These are phyloP conservation scores for Momotus momota DNA, from an alignment of 2,797 vertebrate species.

Conservation along the genomic window DNA sequence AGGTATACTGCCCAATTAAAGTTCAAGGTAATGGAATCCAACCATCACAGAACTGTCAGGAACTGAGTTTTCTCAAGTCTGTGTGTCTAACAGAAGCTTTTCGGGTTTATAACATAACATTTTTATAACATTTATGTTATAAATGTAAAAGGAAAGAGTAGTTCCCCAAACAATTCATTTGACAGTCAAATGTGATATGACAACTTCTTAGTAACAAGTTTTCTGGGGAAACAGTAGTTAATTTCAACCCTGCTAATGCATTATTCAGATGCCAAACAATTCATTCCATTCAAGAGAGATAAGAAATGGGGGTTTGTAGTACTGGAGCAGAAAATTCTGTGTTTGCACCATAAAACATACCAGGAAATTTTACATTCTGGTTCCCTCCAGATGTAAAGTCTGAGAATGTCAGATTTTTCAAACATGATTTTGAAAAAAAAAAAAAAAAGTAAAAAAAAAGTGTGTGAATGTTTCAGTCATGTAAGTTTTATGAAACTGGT, in stretches of 20 bases:
- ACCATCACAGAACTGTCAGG: background rate
- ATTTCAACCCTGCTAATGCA: background rate
- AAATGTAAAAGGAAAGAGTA: background rate
- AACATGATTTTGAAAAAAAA: constrained; percentile 52
- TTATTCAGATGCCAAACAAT: constrained; percentile 38
- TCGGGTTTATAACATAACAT: background rate
- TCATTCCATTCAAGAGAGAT: constrained; percentile 45
- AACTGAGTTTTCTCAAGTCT: background rate
- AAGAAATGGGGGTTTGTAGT: constrained; percentile 11
- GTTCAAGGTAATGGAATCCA: background rate
- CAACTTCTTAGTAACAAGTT: background rate
- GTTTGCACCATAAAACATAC: constrained; percentile 35
- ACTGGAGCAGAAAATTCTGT: constrained; percentile 43
- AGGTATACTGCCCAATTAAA: background rate
- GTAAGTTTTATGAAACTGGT: constrained; percentile 54
- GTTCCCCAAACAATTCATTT: background rate
- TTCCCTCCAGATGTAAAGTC: constrained; percentile 49
- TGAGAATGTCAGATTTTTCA: constrained; percentile 64
- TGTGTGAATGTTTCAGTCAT: background rate
- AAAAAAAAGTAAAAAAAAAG: constrained; percentile 28
- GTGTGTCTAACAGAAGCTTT: background rate
- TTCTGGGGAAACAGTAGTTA: background rate
- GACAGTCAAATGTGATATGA: background rate
- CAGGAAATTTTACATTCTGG: constrained; percentile 49
- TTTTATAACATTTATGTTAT: too few relatives aligned